Conservation (phyloP, 2,113 vertebrate genomes). For the Pterocles orientalis region DNA sequence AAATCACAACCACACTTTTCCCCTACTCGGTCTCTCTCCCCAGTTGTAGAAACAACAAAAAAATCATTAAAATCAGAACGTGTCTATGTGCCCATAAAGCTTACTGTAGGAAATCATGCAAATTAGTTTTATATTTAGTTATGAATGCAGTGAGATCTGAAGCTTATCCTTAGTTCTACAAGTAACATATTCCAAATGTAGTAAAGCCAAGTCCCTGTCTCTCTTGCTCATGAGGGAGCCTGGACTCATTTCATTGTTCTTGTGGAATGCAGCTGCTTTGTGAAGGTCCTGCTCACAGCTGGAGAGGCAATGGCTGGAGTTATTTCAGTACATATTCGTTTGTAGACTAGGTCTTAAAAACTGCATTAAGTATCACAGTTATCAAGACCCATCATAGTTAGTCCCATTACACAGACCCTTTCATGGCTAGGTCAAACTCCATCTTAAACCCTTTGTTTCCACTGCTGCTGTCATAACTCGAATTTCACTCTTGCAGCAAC, state of each 20-base stretch:
- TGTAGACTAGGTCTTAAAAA: conserved; percentile 12
- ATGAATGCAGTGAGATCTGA: neutral
- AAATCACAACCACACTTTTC: neutral
- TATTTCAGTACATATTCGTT: neutral
- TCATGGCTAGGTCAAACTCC: neutral
- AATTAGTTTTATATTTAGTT: neutral
- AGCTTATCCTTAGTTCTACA: neutral
- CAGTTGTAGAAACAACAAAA: neutral
- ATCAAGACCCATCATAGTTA: neutral
- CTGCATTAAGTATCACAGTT: neutral
- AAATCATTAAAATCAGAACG: neutral
- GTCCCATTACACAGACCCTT: neutral
- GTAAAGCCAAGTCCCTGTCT: neutral
- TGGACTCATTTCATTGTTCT: neutral
- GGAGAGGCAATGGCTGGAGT: neutral
- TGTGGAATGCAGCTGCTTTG: neutral
- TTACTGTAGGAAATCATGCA: neutral
- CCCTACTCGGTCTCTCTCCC: neutral
- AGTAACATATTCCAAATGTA: neutral
- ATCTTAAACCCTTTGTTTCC: neutral
- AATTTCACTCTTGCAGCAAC: neutral
- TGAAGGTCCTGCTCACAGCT: conserved; percentile 23
- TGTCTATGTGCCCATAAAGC: neutral
- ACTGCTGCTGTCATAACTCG: neutral
- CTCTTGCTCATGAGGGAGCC: neutral